Base-by-base conservation (phyloP, 2,888 invertebrate species). In the Tachina grossa region DNA sequence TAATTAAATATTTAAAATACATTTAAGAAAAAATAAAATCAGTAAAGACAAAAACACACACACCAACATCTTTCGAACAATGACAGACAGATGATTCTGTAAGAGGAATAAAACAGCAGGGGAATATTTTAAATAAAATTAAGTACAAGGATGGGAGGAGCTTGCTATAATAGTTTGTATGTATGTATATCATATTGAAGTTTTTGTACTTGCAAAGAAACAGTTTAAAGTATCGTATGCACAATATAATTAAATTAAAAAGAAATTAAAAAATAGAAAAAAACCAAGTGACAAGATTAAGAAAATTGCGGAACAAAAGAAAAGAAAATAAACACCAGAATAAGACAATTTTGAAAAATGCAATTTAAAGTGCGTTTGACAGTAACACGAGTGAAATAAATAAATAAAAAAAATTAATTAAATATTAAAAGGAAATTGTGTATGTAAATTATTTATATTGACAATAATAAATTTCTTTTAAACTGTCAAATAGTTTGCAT, bases 1-100 rank as follows among this genome's bases (percentile, higher is more conserved):
- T 85, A 85, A 85, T 85, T 85, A 85, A 85, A 85, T 85, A 85
- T 85, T 83, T 83, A 83, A 85, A 83, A 83, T 83, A 83, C 72
- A 85, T 81, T 78, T 61, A 77, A 68, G 57, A 55, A 31, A 69
- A 45, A 31, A 6, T 31, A 31, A 31, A 31, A 31, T 31, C 31
- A 31, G 16, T 49, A 74, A 59, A 68, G 13, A 74, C 41, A 55
- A 74, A 22, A 53, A 13, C 0, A 77, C 45, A 13, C 0, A 74
- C 39, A 79, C 72, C 57, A 63, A 75, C 71, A 75, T 85, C 69
- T 75, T 22, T 69, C 63, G 43, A 57, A 72, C 76, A 83, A 43
- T 85, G 83, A 80, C 76, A 71, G 83, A 76, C 75, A 83, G 76
- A 68, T 76, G 83, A 63, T 69, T 63, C 57, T 19, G 19, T 53